Evolutionary conservation across 2,797 vertebrate genomes (phyloP).

Genomic region (Cryptoprocta ferox): DNA sequence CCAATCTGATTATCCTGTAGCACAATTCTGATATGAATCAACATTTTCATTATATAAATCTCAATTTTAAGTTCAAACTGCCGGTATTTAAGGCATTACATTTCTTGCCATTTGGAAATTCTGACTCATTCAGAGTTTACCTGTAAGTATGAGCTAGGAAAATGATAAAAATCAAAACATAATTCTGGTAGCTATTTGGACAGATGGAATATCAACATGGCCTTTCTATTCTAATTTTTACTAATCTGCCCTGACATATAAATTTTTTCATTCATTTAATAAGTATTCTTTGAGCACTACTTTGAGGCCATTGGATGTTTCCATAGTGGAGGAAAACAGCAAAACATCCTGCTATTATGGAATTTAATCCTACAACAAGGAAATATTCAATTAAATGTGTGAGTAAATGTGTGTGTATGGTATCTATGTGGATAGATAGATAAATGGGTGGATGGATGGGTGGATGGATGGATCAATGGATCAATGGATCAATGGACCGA

Average conservation of each 20-base stretch:
- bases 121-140: constrained; percentile 35
- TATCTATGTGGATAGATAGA: neutral
- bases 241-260: constrained; percentile 54
- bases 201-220: constrained; percentile 53
- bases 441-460: neutral
- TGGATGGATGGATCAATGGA: neutral
- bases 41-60: constrained; percentile 65
- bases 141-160: neutral
- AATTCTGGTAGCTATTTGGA: constrained; percentile 63
- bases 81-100: neutral
- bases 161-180: constrained; percentile 66
- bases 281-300: constrained; percentile 34
- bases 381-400: constrained; percentile 23
- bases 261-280: constrained; percentile 28
- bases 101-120: constrained; percentile 48
- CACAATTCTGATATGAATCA: constrained; percentile 55
- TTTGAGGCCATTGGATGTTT: neutral
- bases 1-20: neutral
- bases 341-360: neutral
- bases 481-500: neutral
- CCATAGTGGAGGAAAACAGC: neutral
- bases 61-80: constrained; percentile 59
- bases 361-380: neutral
- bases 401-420: neutral
- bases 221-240: constrained; percentile 67